Conservation (phyloP, 1,140 invertebrate genomes). For the Diorhabda elongata region DNA sequence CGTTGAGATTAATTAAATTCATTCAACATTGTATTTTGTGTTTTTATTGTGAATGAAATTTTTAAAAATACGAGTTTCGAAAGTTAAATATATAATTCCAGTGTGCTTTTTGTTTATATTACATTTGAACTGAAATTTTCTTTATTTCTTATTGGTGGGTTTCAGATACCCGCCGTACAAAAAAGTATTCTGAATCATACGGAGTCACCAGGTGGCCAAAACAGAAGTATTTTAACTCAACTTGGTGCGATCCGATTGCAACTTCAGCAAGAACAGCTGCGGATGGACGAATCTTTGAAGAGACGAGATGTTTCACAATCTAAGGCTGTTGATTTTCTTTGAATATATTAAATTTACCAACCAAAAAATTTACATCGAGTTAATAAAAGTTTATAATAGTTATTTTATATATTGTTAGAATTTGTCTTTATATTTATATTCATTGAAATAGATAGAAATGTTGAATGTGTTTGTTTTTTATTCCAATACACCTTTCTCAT, state of each 20-base stretch:
- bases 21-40: too few species aligned
- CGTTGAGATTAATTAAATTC: too few species aligned
- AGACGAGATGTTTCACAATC: conserved; percentile 41
- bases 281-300: conserved; percentile 48
- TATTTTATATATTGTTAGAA: conserved; percentile 44
- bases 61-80: too few species aligned
- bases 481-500: background rate
- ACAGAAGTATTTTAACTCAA: conserved; percentile 53
- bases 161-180: conserved; percentile 51
- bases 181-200: conserved; percentile 53
- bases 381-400: conserved; percentile 34
- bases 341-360: conserved; percentile 18
- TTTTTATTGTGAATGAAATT: too few species aligned
- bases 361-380: conserved; percentile 33
- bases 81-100: background rate
- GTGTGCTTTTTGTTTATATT: conserved; percentile 16
- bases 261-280: conserved; percentile 55
- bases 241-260: conserved; percentile 56
- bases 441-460: conserved; percentile 19
- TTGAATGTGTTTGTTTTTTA: conserved; percentile 8
- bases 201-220: conserved; percentile 48
- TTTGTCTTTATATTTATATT: conserved; percentile 44
- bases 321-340: conserved; percentile 41
- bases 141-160: conserved; percentile 9
- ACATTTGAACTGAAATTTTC: conserved; percentile 2